Percentiles rank a stretch among this genome's conserved stretches.
These are phyloP conservation scores for Psittacula derbiana DNA, from an alignment of 2,797 vertebrate genomes.

Conservation along the genomic window DNA sequence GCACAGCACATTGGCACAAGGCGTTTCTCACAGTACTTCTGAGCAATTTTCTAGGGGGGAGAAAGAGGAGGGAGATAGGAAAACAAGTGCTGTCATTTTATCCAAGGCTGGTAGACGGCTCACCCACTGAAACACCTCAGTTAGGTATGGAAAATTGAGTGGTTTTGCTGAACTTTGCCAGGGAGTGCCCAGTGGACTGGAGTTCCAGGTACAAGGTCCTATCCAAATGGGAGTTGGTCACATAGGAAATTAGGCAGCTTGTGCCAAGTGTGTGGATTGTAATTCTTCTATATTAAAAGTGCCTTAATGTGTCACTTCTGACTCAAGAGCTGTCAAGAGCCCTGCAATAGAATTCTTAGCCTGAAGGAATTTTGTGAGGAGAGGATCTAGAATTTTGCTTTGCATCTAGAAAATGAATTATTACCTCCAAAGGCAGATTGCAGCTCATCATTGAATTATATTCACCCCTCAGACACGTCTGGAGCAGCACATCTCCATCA, in stretches of 20 bases:
- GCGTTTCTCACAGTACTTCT: not conserved
- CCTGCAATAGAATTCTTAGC: not conserved
- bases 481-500: not conserved
- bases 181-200: not conserved
- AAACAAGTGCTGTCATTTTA: not conserved
- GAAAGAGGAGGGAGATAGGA: not conserved
- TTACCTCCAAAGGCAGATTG: not conserved
- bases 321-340: not conserved
- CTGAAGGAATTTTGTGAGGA: not conserved
- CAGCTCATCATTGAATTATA: not conserved
- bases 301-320: not conserved
- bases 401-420: not conserved
- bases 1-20: not conserved
- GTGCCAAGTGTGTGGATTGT: not conserved
- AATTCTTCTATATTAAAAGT: not conserved
- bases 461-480: not conserved
- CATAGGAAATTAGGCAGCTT: not conserved
- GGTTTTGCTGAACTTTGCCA: not conserved
- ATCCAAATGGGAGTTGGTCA: not conserved
- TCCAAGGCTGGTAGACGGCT: not conserved
- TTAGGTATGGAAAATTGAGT: not conserved
- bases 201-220: not conserved
- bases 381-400: not conserved
- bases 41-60: not conserved
- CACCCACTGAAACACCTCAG: not conserved